Percentiles rank a stretch among this genome's conserved stretches.
Conservation (phyloP, 2,888 invertebrate species). For the Drosophila atripex region DNA sequence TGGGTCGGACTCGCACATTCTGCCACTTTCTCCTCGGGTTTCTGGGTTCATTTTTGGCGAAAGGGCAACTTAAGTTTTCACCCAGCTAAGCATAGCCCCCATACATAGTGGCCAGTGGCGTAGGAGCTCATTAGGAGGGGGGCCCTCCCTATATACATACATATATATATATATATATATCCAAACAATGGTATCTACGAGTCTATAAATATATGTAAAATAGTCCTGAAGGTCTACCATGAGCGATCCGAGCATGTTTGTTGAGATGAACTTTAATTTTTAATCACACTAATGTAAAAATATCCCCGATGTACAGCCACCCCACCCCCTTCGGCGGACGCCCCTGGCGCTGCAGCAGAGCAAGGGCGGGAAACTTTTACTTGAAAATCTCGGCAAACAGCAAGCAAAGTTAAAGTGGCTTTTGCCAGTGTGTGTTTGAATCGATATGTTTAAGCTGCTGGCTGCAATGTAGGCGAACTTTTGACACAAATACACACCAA, state of each 20-base stretch:
- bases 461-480: constrained; percentile 64
- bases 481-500: constrained; percentile 53
- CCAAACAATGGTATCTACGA: too few species aligned
- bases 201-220: background rate
- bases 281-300: constrained; percentile 1
- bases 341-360: background rate
- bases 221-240: background rate
- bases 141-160: background rate
- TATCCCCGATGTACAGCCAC: background rate
- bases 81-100: constrained; percentile 45
- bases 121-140: background rate
- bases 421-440: constrained; percentile 46
- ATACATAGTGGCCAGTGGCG: constrained; percentile 21
- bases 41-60: constrained; percentile 55
- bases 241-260: background rate
- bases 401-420: constrained; percentile 68
- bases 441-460: constrained; percentile 70
- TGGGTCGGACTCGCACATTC: constrained; percentile 27
- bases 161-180: too few species aligned
- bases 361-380: constrained; percentile 31
- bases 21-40: constrained; percentile 53
- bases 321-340: background rate
- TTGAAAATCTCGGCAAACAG: constrained; percentile 67
- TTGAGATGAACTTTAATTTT: constrained; percentile 1
- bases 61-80: constrained; percentile 61